Evolutionary conservation across 2,888 invertebrate species (phyloP).

Genomic region (Noctuana brunneofusca): DNA sequence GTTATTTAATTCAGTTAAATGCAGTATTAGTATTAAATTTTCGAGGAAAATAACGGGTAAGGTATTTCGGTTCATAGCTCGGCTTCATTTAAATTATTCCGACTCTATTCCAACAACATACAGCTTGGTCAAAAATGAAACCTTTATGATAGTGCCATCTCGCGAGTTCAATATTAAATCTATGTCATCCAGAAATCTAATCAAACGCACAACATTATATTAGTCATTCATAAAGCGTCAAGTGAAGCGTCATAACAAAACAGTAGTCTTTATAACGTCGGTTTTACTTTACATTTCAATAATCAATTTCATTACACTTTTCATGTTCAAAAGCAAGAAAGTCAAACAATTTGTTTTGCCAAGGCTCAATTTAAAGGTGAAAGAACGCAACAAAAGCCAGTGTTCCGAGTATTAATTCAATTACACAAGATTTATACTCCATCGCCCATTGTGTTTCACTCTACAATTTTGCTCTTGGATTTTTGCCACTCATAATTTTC

Average conservation of each 20-base stretch:
- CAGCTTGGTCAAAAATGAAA: too few species aligned
- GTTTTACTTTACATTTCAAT: neutral
- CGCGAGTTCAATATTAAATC: too few species aligned
- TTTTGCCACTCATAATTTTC: conserved; percentile 28
- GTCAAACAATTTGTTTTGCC: conserved; percentile 29
- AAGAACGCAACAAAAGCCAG: conserved; percentile 29
- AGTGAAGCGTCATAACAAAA: too few species aligned
- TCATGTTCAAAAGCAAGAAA: conserved; percentile 16
- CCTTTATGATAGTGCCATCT: too few species aligned
- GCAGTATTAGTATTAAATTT: conserved; percentile 15
- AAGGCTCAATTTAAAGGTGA: conserved; percentile 29
- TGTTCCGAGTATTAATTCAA: conserved; percentile 32
- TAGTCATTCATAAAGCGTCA: too few species aligned
- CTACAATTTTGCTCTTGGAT: conserved; percentile 15
- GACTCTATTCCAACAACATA: too few species aligned
- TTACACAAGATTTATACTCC: conserved; percentile 34
- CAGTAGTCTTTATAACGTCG: too few species aligned
- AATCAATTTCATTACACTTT: neutral
- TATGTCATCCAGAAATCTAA: too few species aligned
- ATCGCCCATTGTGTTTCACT: conserved; percentile 30
- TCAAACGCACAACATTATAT: too few species aligned
- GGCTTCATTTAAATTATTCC: too few species aligned
- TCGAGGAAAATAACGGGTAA: neutral
- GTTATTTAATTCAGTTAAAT: conserved; percentile 18
- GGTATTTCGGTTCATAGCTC: too few species aligned